Conservation (phyloP, 2,888 invertebrate genomes). For the Chelonus formosanus region DNA sequence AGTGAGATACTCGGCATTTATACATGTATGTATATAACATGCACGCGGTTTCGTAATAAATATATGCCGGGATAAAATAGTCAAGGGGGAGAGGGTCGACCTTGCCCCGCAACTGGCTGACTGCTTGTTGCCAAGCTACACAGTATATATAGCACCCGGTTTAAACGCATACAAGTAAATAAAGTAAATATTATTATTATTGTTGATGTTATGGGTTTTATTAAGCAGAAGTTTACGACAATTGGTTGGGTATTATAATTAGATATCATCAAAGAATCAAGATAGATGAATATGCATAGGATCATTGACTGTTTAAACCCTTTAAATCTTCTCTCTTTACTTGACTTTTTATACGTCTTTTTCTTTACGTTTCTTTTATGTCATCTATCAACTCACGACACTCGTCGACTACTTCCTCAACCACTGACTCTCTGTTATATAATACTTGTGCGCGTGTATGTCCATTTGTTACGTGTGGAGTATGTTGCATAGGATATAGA, state of each 20-base stretch:
- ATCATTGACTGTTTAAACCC: no score
- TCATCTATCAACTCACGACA: no score
- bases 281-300: no score
- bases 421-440: conserved; percentile 24
- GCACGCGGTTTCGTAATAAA: conserved; percentile 58
- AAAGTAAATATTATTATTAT: conserved; percentile 11
- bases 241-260: no score
- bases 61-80: conserved; percentile 60
- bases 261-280: no score
- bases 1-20: conserved; percentile 18
- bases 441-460: conserved; percentile 20
- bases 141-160: conserved; percentile 52
- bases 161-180: conserved; percentile 36
- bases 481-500: not conserved
- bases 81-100: conserved; percentile 56
- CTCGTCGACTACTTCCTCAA: conserved; percentile 13
- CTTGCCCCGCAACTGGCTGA: conserved; percentile 60
- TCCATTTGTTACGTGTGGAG: conserved; percentile 13
- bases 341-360: no score
- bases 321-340: no score
- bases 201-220: no score
- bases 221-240: no score
- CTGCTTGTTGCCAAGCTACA: conserved; percentile 63
- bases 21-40: conserved; percentile 22
- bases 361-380: no score